phyloP scores from a whole-genome alignment of 1,140 invertebrate species.

The Babylonia areolata region DNA sequence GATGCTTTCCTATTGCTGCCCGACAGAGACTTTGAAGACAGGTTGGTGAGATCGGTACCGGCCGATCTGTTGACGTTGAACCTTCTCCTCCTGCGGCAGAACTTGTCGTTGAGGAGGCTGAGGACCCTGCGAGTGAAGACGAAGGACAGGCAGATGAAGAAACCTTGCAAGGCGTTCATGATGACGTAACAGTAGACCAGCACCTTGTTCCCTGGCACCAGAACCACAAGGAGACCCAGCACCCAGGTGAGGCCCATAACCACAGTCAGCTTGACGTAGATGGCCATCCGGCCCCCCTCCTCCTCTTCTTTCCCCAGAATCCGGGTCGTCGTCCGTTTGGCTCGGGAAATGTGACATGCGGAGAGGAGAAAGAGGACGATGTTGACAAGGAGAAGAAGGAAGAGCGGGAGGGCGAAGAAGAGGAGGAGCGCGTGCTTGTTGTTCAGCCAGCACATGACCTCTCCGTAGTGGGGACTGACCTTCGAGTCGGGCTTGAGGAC shows the following conservation, averaged over 20 bases:
- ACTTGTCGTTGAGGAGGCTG: slow-evolving; percentile 30
- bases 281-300: slow-evolving; percentile 60
- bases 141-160: slow-evolving; percentile 53
- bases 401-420: slow-evolving; percentile 71
- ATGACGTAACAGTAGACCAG: slow-evolving; percentile 44
- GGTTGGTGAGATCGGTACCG: slow-evolving; percentile 9
- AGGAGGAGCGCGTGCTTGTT: slow-evolving; percentile 56
- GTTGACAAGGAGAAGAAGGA: slow-evolving; percentile 66
- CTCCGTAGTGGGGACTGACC: slow-evolving; percentile 56
- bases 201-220: slow-evolving; percentile 40
- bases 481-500: not conserved
- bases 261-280: slow-evolving; percentile 78
- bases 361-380: slow-evolving; percentile 64
- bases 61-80: slow-evolving; percentile 17
- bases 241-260: slow-evolving; percentile 73
- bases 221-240: slow-evolving; percentile 64
- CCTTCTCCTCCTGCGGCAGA: not conserved
- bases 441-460: slow-evolving; percentile 75
- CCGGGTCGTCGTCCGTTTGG: slow-evolving; percentile 30
- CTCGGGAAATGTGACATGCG: slow-evolving; percentile 76
- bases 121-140: slow-evolving; percentile 40
- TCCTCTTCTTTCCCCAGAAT: slow-evolving; percentile 39
- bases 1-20: too few species aligned
- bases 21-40: too few species aligned
- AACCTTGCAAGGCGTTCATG: slow-evolving; percentile 58